Evolutionary conservation across 2,888 invertebrate genomes (phyloP), one percentile per base, ranked within the genome.

Genomic region (Scaptomyza cyrtandrae): DNA sequence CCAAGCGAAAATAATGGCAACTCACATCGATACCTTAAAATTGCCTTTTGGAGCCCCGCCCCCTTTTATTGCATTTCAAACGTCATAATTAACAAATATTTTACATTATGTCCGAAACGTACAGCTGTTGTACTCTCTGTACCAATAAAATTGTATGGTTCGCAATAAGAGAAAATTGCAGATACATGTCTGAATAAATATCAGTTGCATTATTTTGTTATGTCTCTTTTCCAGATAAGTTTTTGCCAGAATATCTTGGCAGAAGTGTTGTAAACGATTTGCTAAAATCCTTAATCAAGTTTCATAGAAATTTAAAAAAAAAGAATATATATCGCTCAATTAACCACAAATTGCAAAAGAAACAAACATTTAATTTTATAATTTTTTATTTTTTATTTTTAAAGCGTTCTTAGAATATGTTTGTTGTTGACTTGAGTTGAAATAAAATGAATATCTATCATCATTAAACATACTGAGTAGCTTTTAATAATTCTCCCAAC

Each of bases 21-120:
- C 50, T 53, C 45, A 65, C 56, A 52, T 66, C 63, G 52, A 66
- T 70, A 57, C 56, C 62, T 58, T 31, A 16, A 31, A 44, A 46
- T 58, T 62, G 63, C 19, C 39, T 43, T 70, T 63, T 57, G 57
- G 46, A 33, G 44, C 45, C 27, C 3, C 33, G 3, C 14, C 24
- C 7, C 41, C 62, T 76, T 66, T 71, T 57, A 73, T 64, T 57
- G 60, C 29, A 60, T 60, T 65, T 19, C 13, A 41, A 35, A 45
- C 39, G 46, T 27, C 45, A 45, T 74, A 74, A 78, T 78, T 69
- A 74, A 58, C 57, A 78, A 55, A 48, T 57, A 50, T 63, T 63
- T 31, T 24, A 35, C 16, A 31, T 58, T 45, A 24, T 24, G 14
- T 19, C 49, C 27, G 33, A n/a, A 13, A 13, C 19, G 33, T 43